Evolutionary conservation across 2,113 vertebrate species (phyloP).

Genomic region (Trichomycterus rosablanca): DNA sequence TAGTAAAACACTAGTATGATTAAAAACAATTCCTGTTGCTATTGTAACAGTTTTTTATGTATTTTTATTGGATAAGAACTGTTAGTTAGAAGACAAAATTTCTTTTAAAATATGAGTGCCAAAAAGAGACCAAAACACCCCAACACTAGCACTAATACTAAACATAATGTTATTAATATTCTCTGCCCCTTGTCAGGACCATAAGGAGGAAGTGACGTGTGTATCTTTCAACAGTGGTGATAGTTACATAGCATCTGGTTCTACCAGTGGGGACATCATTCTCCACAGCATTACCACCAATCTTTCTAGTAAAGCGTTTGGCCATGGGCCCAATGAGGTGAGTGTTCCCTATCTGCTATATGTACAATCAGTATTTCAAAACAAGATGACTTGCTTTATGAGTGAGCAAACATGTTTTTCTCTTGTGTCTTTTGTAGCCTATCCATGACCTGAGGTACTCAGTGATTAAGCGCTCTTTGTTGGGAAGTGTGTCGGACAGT

Average conservation of each 20-base stretch:
- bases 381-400: no score
- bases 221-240: slow-evolving; percentile 88
- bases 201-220: slow-evolving; percentile 86
- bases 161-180: no score
- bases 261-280: slow-evolving; percentile 89
- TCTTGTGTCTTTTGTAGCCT: slow-evolving; percentile 71
- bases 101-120: no score
- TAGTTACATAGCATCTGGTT: slow-evolving; percentile 86
- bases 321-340: slow-evolving; percentile 85
- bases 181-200: slow-evolving; percentile 72
- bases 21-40: no score
- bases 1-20: no score
- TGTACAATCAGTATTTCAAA: no score
- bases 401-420: neutral
- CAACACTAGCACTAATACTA: no score
- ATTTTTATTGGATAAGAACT: no score
- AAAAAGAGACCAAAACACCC: no score
- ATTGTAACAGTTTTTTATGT: no score
- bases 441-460: slow-evolving; percentile 87
- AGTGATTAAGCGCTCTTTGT: slow-evolving; percentile 80
- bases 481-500: slow-evolving; percentile 88
- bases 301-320: slow-evolving; percentile 85
- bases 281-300: slow-evolving; percentile 91
- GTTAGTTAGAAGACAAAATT: no score
- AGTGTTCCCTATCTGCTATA: neutral